Evolutionary conservation across 2,888 invertebrate genomes (phyloP), one percentile per base, ranked within the genome.

Genomic region (Trisateles emortualis): DNA sequence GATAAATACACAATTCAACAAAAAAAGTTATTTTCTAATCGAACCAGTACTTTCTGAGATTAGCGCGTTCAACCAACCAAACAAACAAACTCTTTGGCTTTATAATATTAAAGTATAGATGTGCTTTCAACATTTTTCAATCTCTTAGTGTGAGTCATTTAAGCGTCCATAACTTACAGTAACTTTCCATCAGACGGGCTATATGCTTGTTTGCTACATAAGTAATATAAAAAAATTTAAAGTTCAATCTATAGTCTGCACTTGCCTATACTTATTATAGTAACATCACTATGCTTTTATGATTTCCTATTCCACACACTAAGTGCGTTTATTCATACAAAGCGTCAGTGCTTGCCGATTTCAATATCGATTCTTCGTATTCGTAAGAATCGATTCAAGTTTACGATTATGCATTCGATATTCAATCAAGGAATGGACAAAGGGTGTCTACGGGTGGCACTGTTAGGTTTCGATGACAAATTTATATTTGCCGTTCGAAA

Each of bases 371-470:
- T 84, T 83, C 84, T 81, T 73, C 78, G 83, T 79, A 83, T 78
- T 79, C 65, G 72, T 74, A 75, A 80, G 79, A 86, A 85, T 86
- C 84, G 87, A 84, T 84, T 79, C 76, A 72, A 77, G 63, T 90
- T 90, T 90, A 90, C 85, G 90, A 90, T 87, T 86, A 81, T 84
- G 63, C 81, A 80, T 86, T 79, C 79, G 80, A 84, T 84, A 87
- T 90, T 89, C 87, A 87, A 88, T 90, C 88, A 84, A 83, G 65
- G 64, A 69, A 63, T 73, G 79, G 76, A 88, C 88, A 88, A 88
- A 86, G 77, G 79, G 59, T 72, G 68, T 72, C 71, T 74, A 69
- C 72, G 69, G 72, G 68, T 76, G 66, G 72, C 67, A 63, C 66
- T 76, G 72, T 74, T 72, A 69, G 72, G 62, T 62, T 65, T 63